Evolutionary conservation across 2,888 invertebrate species (phyloP).

Genomic region (Platynereis dumerilii): DNA sequence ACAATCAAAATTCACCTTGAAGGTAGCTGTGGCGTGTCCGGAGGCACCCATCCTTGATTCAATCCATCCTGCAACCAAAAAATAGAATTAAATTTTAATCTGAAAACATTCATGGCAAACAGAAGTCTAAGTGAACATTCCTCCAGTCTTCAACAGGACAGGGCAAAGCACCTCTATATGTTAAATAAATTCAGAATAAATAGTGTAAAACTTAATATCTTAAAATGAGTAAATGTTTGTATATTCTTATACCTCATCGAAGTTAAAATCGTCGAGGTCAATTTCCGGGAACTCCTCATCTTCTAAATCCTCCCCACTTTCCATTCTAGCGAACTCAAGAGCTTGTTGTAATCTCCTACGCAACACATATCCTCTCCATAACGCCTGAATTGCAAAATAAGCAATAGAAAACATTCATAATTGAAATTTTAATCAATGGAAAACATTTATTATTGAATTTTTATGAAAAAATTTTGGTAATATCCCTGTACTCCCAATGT

Average conservation of each 20-base stretch:
- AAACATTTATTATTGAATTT: no score
- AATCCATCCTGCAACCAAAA: constrained; percentile 44
- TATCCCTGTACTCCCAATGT: neutral
- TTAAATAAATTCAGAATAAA: no score
- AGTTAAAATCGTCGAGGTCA: constrained; percentile 43
- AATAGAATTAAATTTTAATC: no score
- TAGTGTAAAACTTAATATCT: no score
- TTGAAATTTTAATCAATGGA: no score
- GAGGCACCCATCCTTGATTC: constrained; percentile 53
- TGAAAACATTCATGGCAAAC: no score
- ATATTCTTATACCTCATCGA: constrained; percentile 45
- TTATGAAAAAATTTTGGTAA: neutral
- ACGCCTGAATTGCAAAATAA: constrained; percentile 36
- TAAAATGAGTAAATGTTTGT: no score
- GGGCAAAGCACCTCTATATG: no score
- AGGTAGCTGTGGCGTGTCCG: constrained; percentile 53
- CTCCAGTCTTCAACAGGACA: no score
- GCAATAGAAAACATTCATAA: no score
- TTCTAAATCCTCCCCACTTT: constrained; percentile 37
- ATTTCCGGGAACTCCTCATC: constrained; percentile 45
- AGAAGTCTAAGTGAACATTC: no score
- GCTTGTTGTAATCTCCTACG: constrained; percentile 45
- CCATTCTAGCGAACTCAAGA: constrained; percentile 45
- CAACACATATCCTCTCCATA: constrained; percentile 47
- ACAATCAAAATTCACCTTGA: constrained; percentile 37